Evolutionary conservation across 2,113 vertebrate genomes (phyloP), one percentile per base, ranked within the genome.

Genomic region (Paramormyrops kingsleyae): DNA sequence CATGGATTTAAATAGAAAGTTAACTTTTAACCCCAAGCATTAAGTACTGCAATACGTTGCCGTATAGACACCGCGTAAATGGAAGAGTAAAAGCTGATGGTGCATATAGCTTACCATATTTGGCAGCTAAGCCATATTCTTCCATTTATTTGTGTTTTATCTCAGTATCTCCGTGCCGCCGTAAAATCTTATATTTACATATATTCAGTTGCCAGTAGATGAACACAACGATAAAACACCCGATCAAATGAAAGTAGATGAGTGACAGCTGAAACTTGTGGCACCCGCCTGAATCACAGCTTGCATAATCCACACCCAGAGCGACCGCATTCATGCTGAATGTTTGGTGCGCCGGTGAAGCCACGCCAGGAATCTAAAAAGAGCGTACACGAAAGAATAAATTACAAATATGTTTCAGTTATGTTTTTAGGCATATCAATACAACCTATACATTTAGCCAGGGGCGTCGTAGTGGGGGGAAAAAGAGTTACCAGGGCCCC

Each of bases 91-190:
- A 77, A 77, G 12, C 70, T 39, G 35, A 39, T 15, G 31, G 27
- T 39, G 31, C 15, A 42, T 46, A 94, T 42, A 66, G n/a, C 95
- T 95, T 91, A 95, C 95, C 93, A 3, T 90, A 39, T 83, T 21
- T 93, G n/a, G 35, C 88, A 17, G 19, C 21, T 83, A 52, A 90
- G 42, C 91, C 90, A 15, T 94, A 94, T 66, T 15, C 0, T 66
- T 95, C 95, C 95, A 95, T 95, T 91, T 39, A 39, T 92, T 89
- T 52, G 9, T n/a, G 44, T 56, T 89, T 80, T 4, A 24, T 52
- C 31, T 35, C 50, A 89, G 49, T 53, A 56, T 27, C 47, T 31
- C 7, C 39, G 46, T 44, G 15, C 74, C 47, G 47, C 46, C n/a
- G 31, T 62, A 44, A 50, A 83, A 85, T 56, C 9, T 59, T 35